phyloP scores from a whole-genome alignment of 1,140 invertebrate species.

The Drosophila malerkotliana region DNA sequence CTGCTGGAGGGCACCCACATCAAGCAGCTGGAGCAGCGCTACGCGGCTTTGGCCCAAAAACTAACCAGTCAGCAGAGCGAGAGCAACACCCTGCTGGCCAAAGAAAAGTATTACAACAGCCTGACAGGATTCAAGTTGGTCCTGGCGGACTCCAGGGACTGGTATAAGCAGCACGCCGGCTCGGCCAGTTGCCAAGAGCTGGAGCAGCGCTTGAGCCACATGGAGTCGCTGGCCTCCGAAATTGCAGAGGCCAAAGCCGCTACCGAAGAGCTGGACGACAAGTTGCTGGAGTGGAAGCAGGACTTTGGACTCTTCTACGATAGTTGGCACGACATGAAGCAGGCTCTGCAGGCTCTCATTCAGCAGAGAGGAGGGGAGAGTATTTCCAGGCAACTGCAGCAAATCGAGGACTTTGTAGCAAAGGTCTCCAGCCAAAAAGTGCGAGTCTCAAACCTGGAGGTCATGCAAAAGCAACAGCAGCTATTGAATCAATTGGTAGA shows the following conservation, averaged over 20 bases:
- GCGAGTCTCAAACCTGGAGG: constrained; percentile 84
- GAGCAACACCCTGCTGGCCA: constrained; percentile 55
- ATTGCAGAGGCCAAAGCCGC: constrained; percentile 67
- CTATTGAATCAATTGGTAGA: constrained; percentile 79
- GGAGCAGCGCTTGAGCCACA: constrained; percentile 77
- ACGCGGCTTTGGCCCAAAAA: constrained; percentile 42
- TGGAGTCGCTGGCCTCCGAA: constrained; percentile 75
- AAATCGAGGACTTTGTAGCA: constrained; percentile 76
- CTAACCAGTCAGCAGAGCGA: constrained; percentile 55
- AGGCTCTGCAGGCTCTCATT: constrained; percentile 69
- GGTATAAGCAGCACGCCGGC: constrained; percentile 83
- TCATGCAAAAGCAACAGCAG: constrained; percentile 83
- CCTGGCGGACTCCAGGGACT: constrained; percentile 78
- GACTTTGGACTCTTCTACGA: constrained; percentile 81
- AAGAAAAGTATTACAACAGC: constrained; percentile 83
- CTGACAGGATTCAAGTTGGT: constrained; percentile 80
- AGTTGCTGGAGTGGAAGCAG: constrained; percentile 77
- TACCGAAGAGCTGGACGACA: constrained; percentile 57
- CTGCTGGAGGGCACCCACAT: constrained; percentile 69
- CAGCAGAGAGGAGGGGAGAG: constrained; percentile 76
- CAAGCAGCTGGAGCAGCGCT: constrained; percentile 72
- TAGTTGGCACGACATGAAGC: constrained; percentile 83
- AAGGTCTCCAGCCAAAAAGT: constrained; percentile 84
- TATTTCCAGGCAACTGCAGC: constrained; percentile 36
- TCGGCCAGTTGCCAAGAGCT: constrained; percentile 69